phyloP scores from a whole-genome alignment of 2,888 invertebrate species.

The Tridacna crocea region DNA sequence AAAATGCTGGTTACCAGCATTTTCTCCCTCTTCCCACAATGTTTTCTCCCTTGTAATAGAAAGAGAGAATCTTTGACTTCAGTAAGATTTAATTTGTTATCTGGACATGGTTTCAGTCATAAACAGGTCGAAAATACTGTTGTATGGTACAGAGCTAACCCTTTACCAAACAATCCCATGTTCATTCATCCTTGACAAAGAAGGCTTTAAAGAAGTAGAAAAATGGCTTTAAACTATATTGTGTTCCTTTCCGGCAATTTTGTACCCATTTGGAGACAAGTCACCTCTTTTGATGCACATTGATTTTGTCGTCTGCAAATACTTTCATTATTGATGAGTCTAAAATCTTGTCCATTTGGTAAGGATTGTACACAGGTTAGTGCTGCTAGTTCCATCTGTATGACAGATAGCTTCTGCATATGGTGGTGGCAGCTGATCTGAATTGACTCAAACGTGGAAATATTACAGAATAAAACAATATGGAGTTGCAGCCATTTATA shows the following conservation, averaged over 20 bases:
- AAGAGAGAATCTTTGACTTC: neutral
- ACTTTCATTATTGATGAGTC: neutral
- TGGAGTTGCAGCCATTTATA: too few species aligned
- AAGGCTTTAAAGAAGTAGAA: neutral
- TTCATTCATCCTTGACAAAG: neutral
- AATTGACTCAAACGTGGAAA: too few species aligned
- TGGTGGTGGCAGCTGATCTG: too few species aligned
- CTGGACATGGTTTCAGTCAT: too few species aligned
- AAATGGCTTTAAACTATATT: neutral
- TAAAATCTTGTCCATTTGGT: neutral
- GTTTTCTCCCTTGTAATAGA: neutral
- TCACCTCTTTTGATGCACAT: neutral
- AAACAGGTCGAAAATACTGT: too few species aligned
- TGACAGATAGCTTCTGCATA: too few species aligned
- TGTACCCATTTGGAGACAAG: neutral
- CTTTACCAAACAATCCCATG: neutral
- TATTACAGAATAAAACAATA: too few species aligned
- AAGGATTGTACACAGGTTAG: too few species aligned
- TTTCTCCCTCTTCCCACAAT: neutral
- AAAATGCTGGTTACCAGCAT: neutral
- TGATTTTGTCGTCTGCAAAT: neutral
- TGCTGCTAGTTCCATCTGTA: too few species aligned
- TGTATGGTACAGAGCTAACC: too few species aligned
- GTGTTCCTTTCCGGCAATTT: neutral
- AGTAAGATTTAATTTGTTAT: too few species aligned